A percentile compares a stretch with the other conserved stretches of the same genome.
These are phyloP conservation scores for Orthosia gothica DNA, from an alignment of 2,888 invertebrate genomes.

Conservation along the genomic window DNA sequence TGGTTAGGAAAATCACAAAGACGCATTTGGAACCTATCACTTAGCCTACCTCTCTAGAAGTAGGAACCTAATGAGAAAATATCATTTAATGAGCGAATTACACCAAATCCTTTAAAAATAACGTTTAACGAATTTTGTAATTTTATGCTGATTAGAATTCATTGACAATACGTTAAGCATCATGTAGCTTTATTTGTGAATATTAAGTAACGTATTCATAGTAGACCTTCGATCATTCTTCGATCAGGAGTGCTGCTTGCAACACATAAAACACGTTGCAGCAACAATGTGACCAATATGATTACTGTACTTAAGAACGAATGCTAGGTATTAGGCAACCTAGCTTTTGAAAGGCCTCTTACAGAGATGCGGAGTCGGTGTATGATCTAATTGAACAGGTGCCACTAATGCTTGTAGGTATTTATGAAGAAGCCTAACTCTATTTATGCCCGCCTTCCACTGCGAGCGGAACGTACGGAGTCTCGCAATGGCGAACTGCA, in stretches of 20 bases:
- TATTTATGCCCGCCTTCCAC: neutral
- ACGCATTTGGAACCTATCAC: constrained; percentile 12
- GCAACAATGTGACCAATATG: constrained; percentile 2
- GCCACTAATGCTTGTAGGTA: constrained; percentile 11
- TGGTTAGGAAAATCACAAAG: constrained; percentile 36
- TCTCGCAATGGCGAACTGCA: no score
- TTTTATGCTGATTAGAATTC: neutral
- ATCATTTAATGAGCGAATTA: constrained; percentile 5
- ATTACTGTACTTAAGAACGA: neutral
- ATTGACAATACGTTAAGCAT: neutral
- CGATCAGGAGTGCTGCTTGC: neutral
- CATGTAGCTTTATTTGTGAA: neutral
- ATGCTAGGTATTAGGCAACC: neutral
- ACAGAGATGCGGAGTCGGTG: neutral
- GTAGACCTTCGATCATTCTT: neutral
- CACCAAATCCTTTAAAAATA: no score
- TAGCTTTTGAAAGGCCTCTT: constrained; percentile 5
- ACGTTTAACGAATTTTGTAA: neutral
- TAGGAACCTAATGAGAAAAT: constrained; percentile 1
- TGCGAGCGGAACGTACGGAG: no score
- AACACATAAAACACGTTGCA: neutral
- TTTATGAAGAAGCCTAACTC: neutral
- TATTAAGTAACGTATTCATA: neutral
- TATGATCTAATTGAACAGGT: constrained; percentile 12
- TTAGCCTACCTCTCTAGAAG: constrained; percentile 1